Evolutionary conservation across 2,888 invertebrate species (phyloP), one percentile per base, ranked within the genome.

Genomic region (Amiota minor): DNA sequence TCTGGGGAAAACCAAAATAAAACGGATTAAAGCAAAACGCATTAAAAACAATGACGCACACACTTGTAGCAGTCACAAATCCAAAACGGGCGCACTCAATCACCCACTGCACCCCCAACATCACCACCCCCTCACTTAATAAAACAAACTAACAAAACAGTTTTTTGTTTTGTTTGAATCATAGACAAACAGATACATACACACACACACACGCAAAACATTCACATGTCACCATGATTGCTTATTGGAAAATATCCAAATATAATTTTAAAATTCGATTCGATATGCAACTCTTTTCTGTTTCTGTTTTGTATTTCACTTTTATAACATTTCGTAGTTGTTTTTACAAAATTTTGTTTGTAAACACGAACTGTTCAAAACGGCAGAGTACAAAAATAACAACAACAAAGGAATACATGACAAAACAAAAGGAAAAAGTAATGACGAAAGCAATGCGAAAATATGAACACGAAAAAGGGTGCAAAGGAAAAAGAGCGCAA

Each of bases 11-110:
- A 77, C 76, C 85, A 83, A 82, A 83, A 83, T 80, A 84, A 81
- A 79, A 81, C 78, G 81, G 80, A 83, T 81, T 84, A 81, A 86
- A 81, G 84, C 84, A 79, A 86, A 86, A 86, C 85, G 86, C 81
- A 86, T 81, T 86, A 83, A 84, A 84, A 86, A 86, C 81, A 83
- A 85, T 85, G 86, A 86, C 87, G 85, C 87, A 86, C 84, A 86
- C 86, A 86, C 86, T 85, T 86, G 86, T 86, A 81, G 86, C 82
- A 76, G 79, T 45, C 56, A 14, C 10, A 23, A 62, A 18, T 18
- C 61, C 35, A 16, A 18, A 62, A 9, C n/a, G 23, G 18, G 11
- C 14, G 45, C 35, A 62, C 23, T 9, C n/a, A 67, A n/a, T n/a
- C n/a, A n/a, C n/a, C n/a, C n/a, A n/a, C n/a, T n/a, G n/a, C n/a